Percentiles rank a stretch among this genome's conserved stretches.
These are phyloP conservation scores for Notoglanidium macrostoma DNA, from an alignment of 2,797 vertebrate species.

Conservation along the genomic window DNA sequence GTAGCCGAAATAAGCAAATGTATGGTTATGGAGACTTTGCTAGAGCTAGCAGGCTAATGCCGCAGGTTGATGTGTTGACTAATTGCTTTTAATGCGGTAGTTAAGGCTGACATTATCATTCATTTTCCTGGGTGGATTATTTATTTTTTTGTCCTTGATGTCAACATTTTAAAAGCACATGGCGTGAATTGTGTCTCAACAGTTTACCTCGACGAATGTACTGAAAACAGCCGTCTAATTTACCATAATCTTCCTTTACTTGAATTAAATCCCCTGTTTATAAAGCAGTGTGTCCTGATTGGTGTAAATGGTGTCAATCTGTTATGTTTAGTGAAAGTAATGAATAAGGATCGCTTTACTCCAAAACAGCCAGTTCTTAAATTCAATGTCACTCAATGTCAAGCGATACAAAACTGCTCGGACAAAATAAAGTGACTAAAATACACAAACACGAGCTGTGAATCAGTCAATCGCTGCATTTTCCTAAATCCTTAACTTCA, in stretches of 20 bases:
- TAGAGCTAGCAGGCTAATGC: slow-evolving; percentile 8
- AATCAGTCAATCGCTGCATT: neutral
- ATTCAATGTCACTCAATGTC: slow-evolving; percentile 79
- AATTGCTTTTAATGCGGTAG: neutral
- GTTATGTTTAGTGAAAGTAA: neutral
- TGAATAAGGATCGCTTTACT: neutral
- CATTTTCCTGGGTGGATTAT: too few relatives aligned
- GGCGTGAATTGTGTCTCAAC: neutral
- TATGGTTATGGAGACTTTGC: neutral
- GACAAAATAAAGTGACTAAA: neutral
- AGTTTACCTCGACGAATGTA: neutral
- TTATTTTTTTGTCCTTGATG: rapidly evolving
- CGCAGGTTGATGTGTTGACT: neutral
- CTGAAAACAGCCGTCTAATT: neutral
- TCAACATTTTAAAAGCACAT: neutral
- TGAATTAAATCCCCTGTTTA: neutral
- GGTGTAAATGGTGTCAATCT: neutral
- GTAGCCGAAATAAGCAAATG: neutral
- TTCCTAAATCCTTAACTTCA: neutral
- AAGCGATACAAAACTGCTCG: slow-evolving; percentile 35
- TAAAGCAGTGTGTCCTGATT: neutral
- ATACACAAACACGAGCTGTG: neutral
- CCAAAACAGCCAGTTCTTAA: neutral
- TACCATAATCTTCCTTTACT: neutral
- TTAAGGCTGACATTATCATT: neutral